Conservation (phyloP, 1,140 invertebrate genomes). For the Lasioglossum albipes region DNA sequence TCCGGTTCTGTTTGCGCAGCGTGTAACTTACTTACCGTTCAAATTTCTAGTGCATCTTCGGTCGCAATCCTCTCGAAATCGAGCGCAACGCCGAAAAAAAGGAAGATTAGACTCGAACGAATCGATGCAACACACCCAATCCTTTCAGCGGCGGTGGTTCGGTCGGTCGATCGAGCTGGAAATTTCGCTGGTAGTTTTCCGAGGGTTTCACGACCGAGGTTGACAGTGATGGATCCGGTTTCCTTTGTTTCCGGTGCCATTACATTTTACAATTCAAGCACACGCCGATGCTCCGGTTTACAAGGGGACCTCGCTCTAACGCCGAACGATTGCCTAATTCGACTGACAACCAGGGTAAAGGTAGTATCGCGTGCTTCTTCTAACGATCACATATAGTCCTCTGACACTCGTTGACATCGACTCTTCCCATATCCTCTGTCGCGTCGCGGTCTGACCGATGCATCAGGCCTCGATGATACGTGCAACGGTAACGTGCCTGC, state of each 20-base stretch:
- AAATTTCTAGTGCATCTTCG: not conserved
- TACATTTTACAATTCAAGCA: not conserved
- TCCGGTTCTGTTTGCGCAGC: not conserved
- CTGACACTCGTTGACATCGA: too few relatives aligned
- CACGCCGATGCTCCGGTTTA: not conserved
- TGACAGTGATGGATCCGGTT: slow-evolving; percentile 30
- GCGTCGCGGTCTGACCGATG: not conserved
- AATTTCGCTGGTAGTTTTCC: slow-evolving; percentile 22
- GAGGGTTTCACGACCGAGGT: not conserved
- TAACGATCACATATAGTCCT: too few relatives aligned
- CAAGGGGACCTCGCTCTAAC: not conserved
- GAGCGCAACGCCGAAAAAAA: not conserved
- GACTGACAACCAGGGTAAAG: too few relatives aligned
- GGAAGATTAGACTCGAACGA: not conserved
- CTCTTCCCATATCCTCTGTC: too few relatives aligned
- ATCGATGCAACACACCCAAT: slow-evolving; percentile 12
- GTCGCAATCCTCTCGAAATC: too few relatives aligned
- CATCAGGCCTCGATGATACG: not conserved
- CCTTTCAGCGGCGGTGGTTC: slow-evolving; percentile 4
- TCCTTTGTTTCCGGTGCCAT: not conserved
- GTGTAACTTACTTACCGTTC: not conserved
- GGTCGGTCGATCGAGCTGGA: not conserved
- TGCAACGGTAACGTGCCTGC: too few relatives aligned
- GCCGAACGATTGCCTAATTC: too few relatives aligned
- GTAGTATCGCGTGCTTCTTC: too few relatives aligned